Evolutionary conservation across 2,888 invertebrate species (phyloP).

Genomic region (Willowsia nigromaculata): DNA sequence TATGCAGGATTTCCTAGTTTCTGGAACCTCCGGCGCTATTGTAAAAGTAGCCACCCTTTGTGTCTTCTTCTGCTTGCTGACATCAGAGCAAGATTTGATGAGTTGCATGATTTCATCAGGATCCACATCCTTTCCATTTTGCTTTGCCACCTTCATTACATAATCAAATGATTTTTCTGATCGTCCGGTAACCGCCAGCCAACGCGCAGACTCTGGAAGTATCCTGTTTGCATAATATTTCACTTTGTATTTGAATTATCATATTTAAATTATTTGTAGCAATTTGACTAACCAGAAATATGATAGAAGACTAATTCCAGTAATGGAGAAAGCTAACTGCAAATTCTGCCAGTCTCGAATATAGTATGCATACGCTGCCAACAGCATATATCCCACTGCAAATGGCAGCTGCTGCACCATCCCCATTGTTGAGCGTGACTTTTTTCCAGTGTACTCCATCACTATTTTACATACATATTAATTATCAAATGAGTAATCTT

Average conservation of each 20-base stretch:
- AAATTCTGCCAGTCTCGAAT: conserved; percentile 74
- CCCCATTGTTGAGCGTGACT: conserved; percentile 75
- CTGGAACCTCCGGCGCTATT: background rate
- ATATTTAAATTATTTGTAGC: background rate
- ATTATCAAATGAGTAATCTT: too few species aligned
- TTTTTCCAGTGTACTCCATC: conserved; percentile 76
- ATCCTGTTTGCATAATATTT: conserved; percentile 72
- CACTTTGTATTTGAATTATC: background rate
- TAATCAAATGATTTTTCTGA: conserved; percentile 72
- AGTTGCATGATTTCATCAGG: conserved; percentile 69
- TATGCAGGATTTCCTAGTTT: background rate
- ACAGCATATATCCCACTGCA: conserved; percentile 77
- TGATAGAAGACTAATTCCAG: conserved; percentile 66
- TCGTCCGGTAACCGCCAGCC: conserved; percentile 75
- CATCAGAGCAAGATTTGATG: conserved; percentile 64
- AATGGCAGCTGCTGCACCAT: conserved; percentile 75
- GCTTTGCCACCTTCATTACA: conserved; percentile 73
- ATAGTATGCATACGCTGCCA: conserved; percentile 75
- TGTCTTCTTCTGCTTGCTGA: background rate
- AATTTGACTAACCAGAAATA: conserved; percentile 73
- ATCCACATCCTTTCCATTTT: conserved; percentile 66
- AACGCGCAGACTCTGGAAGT: conserved; percentile 77
- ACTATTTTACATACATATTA: too few species aligned
- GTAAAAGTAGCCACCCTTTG: conserved; percentile 30
- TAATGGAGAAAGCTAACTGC: conserved; percentile 75